phyloP scores from a whole-genome alignment of 2,113 vertebrate genomes.

The Cercocebus atys region DNA sequence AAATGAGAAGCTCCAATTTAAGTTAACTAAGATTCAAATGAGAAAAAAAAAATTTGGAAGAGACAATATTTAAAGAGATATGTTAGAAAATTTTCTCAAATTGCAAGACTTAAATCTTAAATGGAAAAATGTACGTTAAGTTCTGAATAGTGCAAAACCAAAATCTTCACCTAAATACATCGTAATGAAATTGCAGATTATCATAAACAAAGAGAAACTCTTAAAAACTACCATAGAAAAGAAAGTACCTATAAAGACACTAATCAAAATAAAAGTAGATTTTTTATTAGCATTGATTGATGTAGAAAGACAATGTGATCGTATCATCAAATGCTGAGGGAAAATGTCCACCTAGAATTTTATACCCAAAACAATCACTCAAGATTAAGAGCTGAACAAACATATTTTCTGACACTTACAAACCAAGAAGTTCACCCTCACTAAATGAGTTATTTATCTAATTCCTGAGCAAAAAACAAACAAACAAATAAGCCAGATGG shows the following conservation, averaged over 20 bases:
- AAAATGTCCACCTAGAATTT: background rate
- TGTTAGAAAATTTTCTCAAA: background rate
- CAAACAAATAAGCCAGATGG: background rate
- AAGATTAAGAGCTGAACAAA: background rate
- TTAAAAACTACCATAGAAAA: background rate
- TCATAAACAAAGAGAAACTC: background rate
- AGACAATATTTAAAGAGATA: background rate
- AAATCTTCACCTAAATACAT: background rate
- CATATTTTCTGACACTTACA: background rate
- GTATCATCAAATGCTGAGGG: background rate
- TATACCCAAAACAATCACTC: background rate
- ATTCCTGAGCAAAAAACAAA: background rate
- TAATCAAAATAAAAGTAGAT: background rate
- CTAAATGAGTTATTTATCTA: background rate
- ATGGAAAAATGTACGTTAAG: background rate
- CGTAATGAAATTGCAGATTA: background rate
- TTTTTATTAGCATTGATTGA: background rate
- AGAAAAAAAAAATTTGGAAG: background rate
- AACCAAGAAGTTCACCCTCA: background rate
- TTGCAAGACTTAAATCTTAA: background rate
- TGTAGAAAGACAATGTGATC: background rate
- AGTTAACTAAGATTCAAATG: conserved; percentile 38
- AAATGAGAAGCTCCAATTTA: conserved; percentile 31
- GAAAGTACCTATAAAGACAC: background rate
- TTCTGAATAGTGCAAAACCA: background rate